Percentiles rank a stretch among this genome's conserved stretches.
Evolutionary conservation across 1,140 invertebrate genomes (phyloP).

Genomic region (Drosophila suzukii): DNA sequence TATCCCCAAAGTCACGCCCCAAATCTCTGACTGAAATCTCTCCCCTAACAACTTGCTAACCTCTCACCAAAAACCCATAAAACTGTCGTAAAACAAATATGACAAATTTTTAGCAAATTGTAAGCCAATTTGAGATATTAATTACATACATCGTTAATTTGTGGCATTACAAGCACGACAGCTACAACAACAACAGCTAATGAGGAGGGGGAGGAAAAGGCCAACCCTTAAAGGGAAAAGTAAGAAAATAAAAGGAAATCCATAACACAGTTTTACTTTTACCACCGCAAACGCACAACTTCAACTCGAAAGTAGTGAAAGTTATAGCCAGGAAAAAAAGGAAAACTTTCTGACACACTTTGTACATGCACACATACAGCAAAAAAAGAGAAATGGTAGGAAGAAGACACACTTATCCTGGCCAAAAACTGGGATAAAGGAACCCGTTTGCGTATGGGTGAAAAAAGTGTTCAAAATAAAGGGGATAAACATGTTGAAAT

Average conservation of each 20-base stretch:
- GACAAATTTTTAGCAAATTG: conserved; percentile 81
- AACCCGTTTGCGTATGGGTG: not conserved
- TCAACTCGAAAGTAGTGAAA: conserved; percentile 72
- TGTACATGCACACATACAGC: conserved; percentile 14
- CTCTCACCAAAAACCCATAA: conserved; percentile 12
- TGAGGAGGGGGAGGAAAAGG: not conserved
- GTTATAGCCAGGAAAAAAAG: conserved; percentile 57
- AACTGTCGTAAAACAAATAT: conserved; percentile 47
- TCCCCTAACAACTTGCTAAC: conserved; percentile 3
- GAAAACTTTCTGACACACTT: conserved; percentile 77
- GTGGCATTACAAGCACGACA: conserved; percentile 68
- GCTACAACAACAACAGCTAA: conserved; percentile 8
- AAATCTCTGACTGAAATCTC: conserved; percentile 1
- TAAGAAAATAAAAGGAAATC: conserved; percentile 25
- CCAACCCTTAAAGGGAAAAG: conserved; percentile 37
- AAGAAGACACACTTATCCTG: conserved; percentile 17
- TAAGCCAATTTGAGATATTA: conserved; percentile 78
- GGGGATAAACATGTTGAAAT: conserved; percentile 76
- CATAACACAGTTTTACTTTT: conserved; percentile 22
- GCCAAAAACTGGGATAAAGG: conserved; percentile 11
- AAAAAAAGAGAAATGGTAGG: conserved; percentile 2
- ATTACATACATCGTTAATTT: conserved; percentile 80
- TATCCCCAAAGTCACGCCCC: not conserved
- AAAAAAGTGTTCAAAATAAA: conserved; percentile 58
- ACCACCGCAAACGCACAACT: conserved; percentile 5